Percentiles rank a stretch among this genome's conserved stretches.
phyloP scores from a whole-genome alignment of 2,797 vertebrate species.

The Rhinatrema bivittatum region DNA sequence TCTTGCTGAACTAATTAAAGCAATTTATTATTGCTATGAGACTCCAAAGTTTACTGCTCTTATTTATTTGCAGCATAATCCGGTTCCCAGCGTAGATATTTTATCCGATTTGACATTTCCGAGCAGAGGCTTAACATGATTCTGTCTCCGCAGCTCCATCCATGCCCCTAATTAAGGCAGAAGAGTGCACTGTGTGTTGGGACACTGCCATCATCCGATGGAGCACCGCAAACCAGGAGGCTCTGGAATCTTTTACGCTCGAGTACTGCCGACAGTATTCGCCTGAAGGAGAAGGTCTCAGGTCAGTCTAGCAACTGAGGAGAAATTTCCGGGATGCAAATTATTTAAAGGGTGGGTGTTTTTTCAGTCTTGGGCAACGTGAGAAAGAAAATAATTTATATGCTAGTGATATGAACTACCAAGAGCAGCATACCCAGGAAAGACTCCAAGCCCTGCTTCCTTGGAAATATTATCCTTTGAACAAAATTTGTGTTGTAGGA shows the following conservation, averaged over 20 bases:
- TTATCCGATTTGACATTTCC: too few species aligned
- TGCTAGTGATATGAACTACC: too few species aligned
- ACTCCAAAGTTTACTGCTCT: too few species aligned
- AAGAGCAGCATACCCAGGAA: too few species aligned
- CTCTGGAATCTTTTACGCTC: constrained; percentile 71
- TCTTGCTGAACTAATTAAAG: too few species aligned
- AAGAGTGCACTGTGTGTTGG: constrained; percentile 80
- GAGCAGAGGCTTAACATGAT: neutral
- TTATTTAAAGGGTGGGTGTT: too few species aligned
- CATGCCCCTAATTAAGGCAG: constrained; percentile 69
- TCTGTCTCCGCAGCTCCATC: constrained; percentile 68
- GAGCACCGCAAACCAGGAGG: constrained; percentile 37
- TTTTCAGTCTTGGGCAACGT: neutral
- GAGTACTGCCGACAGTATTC: constrained; percentile 90
- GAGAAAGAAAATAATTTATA: constrained; percentile 10
- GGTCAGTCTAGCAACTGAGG: constrained; percentile 51
- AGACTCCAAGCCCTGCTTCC: too few species aligned
- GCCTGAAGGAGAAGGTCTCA: constrained; percentile 85
- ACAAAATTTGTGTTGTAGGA: too few species aligned
- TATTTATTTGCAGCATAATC: too few species aligned
- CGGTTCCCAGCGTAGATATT: too few species aligned
- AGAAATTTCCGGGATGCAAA: fast-evolving
- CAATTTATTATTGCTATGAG: too few species aligned
- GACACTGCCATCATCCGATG: constrained; percentile 78
- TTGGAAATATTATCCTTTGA: too few species aligned